Percentiles rank a stretch among this genome's conserved stretches.
phyloP scores from a whole-genome alignment of 2,888 invertebrate species.

The Elysia crispata region DNA sequence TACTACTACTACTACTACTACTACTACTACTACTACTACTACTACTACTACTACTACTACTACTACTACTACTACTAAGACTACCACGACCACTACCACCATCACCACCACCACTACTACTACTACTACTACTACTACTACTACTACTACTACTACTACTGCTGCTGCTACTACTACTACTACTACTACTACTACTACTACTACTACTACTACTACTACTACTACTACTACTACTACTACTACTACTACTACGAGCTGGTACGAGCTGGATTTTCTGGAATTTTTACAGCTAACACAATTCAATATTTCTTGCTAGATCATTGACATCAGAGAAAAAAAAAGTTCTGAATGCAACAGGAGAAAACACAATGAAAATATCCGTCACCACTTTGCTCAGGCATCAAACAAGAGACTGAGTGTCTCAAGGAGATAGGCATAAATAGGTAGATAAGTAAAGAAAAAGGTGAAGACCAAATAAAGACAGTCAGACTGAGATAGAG shows the following conservation, averaged over 20 bases:
- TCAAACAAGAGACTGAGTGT: no score
- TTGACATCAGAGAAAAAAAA: no score
- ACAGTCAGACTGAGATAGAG: no score
- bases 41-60: background rate
- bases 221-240: slow-evolving; percentile 46
- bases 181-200: slow-evolving; percentile 45
- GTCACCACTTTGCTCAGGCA: no score
- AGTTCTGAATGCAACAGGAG: no score
- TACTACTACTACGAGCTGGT: slow-evolving; percentile 43
- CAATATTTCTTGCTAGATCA: no score
- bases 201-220: slow-evolving; percentile 47
- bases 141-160: slow-evolving; percentile 29
- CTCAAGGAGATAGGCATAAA: no score
- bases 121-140: slow-evolving; percentile 12
- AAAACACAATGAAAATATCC: no score
- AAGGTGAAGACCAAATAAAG: no score
- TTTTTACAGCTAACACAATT: no score
- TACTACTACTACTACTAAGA: background rate
- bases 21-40: background rate
- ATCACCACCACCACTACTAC: background rate
- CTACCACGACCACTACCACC: background rate
- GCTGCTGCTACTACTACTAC: slow-evolving; percentile 35
- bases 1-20: background rate
- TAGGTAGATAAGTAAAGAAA: no score
- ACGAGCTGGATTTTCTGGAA: no score